Percentiles rank a stretch among this genome's conserved stretches.
Evolutionary conservation across 2,113 vertebrate species (phyloP).

Genomic region (Forbesichthys papilliferus): DNA sequence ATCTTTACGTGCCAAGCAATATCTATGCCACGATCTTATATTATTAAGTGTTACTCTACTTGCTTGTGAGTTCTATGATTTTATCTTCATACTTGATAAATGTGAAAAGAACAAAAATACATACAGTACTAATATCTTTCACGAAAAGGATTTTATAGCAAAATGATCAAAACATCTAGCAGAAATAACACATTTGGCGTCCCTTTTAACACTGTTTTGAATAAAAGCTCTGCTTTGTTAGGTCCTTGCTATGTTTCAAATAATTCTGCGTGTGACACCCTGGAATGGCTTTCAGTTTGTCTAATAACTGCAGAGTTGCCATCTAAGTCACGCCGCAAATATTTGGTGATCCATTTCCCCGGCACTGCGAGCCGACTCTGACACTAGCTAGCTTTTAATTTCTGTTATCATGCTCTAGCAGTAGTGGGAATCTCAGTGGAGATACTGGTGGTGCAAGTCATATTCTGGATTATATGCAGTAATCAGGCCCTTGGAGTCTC

Average conservation of each 20-base stretch:
- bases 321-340: constrained; percentile 61
- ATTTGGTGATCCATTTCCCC: constrained; percentile 63
- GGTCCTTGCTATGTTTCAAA: constrained; percentile 65
- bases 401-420: constrained; percentile 73
- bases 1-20: constrained; percentile 46
- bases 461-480: constrained; percentile 77
- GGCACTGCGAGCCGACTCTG: constrained; percentile 49
- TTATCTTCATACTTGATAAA: constrained; percentile 58
- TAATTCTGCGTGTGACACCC: constrained; percentile 57
- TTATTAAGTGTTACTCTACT: constrained; percentile 50
- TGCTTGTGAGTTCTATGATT: constrained; percentile 31
- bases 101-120: constrained; percentile 49
- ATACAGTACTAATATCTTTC: constrained; percentile 46
- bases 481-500: constrained; percentile 77
- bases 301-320: constrained; percentile 61
- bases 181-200: constrained; percentile 46
- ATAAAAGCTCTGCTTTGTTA: constrained; percentile 67
- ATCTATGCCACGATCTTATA: constrained; percentile 52
- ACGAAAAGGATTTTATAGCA: constrained; percentile 25
- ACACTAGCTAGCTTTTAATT: constrained; percentile 70
- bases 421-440: constrained; percentile 74
- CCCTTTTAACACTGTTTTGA: constrained; percentile 62
- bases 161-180: constrained; percentile 44
- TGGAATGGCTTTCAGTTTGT: constrained; percentile 66
- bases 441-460: constrained; percentile 73